A percentile compares a stretch with the other conserved stretches of the same genome.
Evolutionary conservation across 1,140 invertebrate species (phyloP).

Genomic region (Pissodes strobi): DNA sequence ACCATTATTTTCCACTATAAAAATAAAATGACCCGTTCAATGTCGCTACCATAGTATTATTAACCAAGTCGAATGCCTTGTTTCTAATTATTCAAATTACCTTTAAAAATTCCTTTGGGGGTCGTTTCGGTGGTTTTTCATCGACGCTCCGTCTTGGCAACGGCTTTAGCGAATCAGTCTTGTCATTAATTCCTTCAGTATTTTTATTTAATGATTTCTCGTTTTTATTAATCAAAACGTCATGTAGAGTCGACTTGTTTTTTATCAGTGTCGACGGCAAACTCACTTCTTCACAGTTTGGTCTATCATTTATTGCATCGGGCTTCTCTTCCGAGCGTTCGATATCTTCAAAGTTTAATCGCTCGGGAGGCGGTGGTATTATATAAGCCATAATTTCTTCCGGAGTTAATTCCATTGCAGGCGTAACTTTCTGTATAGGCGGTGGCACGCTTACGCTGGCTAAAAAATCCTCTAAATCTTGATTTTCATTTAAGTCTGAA

Average conservation of each 20-base stretch:
- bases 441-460: conserved; percentile 81
- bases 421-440: conserved; percentile 67
- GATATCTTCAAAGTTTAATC: conserved; percentile 49
- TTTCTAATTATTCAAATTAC: too few species aligned
- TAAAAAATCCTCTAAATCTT: conserved; percentile 78
- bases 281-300: background rate
- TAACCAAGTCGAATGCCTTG: too few species aligned
- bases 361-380: conserved; percentile 76
- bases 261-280: background rate
- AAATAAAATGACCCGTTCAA: too few species aligned
- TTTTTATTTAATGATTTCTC: background rate
- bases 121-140: conserved; percentile 63
- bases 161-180: conserved; percentile 52
- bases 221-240: background rate
- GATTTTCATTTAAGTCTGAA: conserved; percentile 45
- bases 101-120: conserved; percentile 65
- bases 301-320: background rate
- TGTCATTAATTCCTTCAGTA: background rate
- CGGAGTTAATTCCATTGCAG: conserved; percentile 72
- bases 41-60: too few species aligned
- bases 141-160: conserved; percentile 63
- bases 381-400: conserved; percentile 81
- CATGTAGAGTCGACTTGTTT: conserved; percentile 17
- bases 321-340: background rate
- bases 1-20: too few species aligned